phyloP scores from a whole-genome alignment of 2,113 vertebrate species.

The Xiphias gladius region DNA sequence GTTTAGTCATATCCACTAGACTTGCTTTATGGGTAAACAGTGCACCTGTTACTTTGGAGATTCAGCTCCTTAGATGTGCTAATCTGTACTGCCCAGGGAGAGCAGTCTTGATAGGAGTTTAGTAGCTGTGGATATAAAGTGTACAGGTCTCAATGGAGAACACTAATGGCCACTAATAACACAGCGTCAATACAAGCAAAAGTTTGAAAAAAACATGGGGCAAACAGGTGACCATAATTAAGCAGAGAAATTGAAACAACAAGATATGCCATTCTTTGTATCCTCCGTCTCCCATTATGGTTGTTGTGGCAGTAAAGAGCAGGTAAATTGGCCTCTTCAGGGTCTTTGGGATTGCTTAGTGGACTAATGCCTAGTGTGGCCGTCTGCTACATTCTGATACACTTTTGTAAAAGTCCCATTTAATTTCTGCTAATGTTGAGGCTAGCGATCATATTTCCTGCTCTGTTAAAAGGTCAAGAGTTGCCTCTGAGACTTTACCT shows the following conservation, averaged over 20 bases:
- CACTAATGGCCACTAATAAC: conserved; percentile 49
- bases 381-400: conserved; percentile 39
- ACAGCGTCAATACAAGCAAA: conserved; percentile 15
- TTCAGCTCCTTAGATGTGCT: conserved; percentile 46
- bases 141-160: conserved; percentile 29
- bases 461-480: neutral
- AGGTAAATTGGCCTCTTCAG: conserved; percentile 52
- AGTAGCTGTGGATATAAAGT: conserved; percentile 38
- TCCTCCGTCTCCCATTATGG: conserved; percentile 51
- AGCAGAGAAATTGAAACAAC: conserved; percentile 36
- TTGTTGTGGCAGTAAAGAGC: conserved; percentile 54
- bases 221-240: conserved; percentile 58
- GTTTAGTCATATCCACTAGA: conserved; percentile 29
- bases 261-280: conserved; percentile 15
- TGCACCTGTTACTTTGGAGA: conserved; percentile 40
- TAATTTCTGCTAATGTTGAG: conserved; percentile 21
- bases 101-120: conserved; percentile 10
- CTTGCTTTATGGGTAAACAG: conserved; percentile 36
- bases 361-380: conserved; percentile 50
- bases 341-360: conserved; percentile 42
- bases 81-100: conserved; percentile 35
- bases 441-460: neutral
- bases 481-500: neutral
- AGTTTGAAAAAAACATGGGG: neutral
- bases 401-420: conserved; percentile 26